Evolutionary conservation across 2,113 vertebrate species (phyloP), one percentile per base, ranked within the genome.

Genomic region (Eulemur rufifrons): DNA sequence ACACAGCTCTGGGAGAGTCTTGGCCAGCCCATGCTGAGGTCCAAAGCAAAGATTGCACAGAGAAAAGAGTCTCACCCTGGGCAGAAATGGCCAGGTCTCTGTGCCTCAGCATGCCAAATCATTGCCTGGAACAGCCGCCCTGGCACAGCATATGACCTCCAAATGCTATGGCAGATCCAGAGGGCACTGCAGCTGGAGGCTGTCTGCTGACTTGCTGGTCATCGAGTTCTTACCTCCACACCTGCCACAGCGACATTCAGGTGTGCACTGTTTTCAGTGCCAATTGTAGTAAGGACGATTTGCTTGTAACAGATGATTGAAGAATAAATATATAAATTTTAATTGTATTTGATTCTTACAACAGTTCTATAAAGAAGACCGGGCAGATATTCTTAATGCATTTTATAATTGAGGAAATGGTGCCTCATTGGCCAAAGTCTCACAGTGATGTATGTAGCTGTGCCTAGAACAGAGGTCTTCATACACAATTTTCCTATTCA

Each of bases 11-110:
- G 54, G 45, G 15, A 47, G 10, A 9, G 2, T 52, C 34, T 37
- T 17, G 25, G 23, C 50, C 34, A 10, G 23, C 8, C 21, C 6
- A 6, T 0, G 29, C 2, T 7, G 27, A 3, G 2, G 64, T 47
- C 9, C 73, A 17, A 29, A 69, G 66, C 54, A 47, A 88, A 86
- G 50, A 17, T 0, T 45, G 37, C 15, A 23, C 37, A 27, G 42
- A 69, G 3, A 20, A 80, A 8, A 25, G 13, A 25, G 76, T 5
- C 3, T 47, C 21, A 2, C 1, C 1, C 3, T 54, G 27, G 29
- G 34, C 13, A 91, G 39, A 68, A 78, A 54, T 18, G 61, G 13
- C 21, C 18, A 29, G 64, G 29, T 20, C 61, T 29, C 34, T 1
- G 23, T 32, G 20, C 10, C 50, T 11, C 21, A 21, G 15, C 42